These are phyloP conservation scores for Pomatostomus ruficeps DNA, from an alignment of 2,113 vertebrate species.

Conservation along the genomic window DNA sequence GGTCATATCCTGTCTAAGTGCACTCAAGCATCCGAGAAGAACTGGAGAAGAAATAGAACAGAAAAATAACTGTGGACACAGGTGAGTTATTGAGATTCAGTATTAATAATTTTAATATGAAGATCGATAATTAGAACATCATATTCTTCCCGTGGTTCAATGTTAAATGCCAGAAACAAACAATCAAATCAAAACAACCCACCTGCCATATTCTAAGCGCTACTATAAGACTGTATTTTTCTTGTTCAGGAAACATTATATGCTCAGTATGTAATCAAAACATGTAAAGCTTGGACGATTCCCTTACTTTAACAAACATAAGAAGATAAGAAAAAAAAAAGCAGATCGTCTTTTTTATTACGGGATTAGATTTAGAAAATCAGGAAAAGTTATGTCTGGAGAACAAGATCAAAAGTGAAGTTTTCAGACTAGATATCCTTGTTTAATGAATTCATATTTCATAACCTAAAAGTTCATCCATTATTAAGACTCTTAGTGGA, in stretches of 20 bases:
- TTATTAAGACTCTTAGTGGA: neutral
- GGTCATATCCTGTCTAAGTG: neutral
- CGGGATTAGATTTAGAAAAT: neutral
- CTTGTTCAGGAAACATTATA: neutral
- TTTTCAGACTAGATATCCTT: neutral
- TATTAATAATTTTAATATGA: neutral
- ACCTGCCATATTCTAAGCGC: neutral
- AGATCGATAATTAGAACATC: neutral
- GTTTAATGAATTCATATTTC: neutral
- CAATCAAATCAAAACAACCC: neutral
- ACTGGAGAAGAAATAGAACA: neutral
- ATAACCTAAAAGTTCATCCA: neutral
- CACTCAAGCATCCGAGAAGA: neutral
- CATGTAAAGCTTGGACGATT: neutral
- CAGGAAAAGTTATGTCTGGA: neutral
- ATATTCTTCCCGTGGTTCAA: neutral
- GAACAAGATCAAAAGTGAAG: neutral
- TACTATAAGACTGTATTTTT: neutral
- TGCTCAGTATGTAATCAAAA: neutral
- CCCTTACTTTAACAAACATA: neutral
- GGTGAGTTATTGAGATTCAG: neutral
- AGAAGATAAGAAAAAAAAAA: neutral
- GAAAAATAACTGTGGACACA: neutral
- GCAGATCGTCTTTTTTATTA: neutral
- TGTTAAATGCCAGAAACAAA: neutral